phyloP scores from a whole-genome alignment of 2,797 vertebrate genomes.

The Sebastes oblongus region DNA sequence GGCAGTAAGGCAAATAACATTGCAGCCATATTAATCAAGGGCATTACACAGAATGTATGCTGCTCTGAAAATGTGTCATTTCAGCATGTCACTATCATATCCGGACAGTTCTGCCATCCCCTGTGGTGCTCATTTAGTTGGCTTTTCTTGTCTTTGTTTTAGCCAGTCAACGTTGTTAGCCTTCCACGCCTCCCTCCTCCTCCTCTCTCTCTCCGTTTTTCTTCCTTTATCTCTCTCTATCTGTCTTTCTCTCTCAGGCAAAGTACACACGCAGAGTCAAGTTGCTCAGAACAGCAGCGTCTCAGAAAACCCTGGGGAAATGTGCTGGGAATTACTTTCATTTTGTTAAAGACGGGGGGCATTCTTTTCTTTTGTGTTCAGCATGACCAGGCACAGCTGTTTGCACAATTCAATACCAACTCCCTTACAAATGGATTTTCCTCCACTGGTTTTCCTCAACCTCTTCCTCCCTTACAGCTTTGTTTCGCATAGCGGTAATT shows the following conservation, averaged over 20 bases:
- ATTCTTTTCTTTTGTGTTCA: constrained; percentile 63
- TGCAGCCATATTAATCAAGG: constrained; percentile 42
- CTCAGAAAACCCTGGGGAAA: constrained; percentile 62
- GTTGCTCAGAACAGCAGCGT: constrained; percentile 53
- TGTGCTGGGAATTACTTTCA: constrained; percentile 66
- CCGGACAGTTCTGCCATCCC: constrained; percentile 27
- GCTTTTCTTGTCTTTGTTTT: constrained; percentile 50
- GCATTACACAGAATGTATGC: constrained; percentile 9
- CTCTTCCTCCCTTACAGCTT: constrained; percentile 14
- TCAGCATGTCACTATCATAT: constrained; percentile 31
- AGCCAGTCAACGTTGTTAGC: constrained; percentile 32
- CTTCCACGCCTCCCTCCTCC: not conserved
- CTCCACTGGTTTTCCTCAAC: constrained; percentile 12
- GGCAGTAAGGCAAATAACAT: constrained; percentile 24
- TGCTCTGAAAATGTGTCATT: constrained; percentile 38
- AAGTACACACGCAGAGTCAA: constrained; percentile 51
- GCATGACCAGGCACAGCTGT: constrained; percentile 61
- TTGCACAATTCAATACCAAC: constrained; percentile 57
- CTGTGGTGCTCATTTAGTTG: constrained; percentile 48
- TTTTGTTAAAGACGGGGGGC: constrained; percentile 60
- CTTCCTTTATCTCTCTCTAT: not conserved
- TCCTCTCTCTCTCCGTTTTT: not conserved
- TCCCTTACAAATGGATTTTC: constrained; percentile 56
- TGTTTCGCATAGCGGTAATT: constrained; percentile 27
- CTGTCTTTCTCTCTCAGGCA: constrained; percentile 29